Base-by-base conservation (phyloP, 2,797 vertebrate genomes). In the Acipenser oxyrinchus region DNA sequence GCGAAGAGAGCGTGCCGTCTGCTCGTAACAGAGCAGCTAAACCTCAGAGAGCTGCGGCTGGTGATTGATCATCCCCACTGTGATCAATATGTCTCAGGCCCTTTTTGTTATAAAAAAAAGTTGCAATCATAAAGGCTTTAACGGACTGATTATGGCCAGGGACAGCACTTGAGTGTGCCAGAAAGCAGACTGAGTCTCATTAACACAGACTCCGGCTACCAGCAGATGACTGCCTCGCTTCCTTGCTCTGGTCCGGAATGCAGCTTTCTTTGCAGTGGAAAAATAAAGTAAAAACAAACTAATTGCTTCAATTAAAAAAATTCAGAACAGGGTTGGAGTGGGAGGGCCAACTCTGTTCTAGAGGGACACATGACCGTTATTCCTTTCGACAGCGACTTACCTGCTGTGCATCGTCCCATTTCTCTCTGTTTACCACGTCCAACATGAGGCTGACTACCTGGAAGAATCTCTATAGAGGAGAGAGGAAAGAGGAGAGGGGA, bases 371-470 rank as follows among this genome's bases (percentile, higher is more conserved):
- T 37, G 23, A 37, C 23, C 23, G 2, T 37, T 37, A 37, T 37
- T 37, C 23, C 4, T 3, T 37, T 37, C 4, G 37, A 63, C 3
- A 51, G 13, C 4, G 10, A 5, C 77, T 81, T 88, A 98, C 96
- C 94, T 99, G 95, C 73, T 97, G 95, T 13, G 93, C 93, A 0
- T 99, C 96, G 72, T 96, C 93, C 96, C 96, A 99, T 78, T 94
- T 98, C 4, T 94, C 93, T 6, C 89, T 79, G 81, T 99, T 97
- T 78, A 97, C 94, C 4, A 89, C 91, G 8, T 97, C 95, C 88
- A 99, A 94, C 94, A 99, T 98, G 82, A 91, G 90, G 82, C 96
- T 99, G 83, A 98, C 84, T 79, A 97, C 93, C 89, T 98, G 96
- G 91, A 98, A 99, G 85, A 97, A 98, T 86, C 94, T 96, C 96